Base-by-base conservation (phyloP, 2,113 vertebrate genomes). In the Labeo catla region DNA sequence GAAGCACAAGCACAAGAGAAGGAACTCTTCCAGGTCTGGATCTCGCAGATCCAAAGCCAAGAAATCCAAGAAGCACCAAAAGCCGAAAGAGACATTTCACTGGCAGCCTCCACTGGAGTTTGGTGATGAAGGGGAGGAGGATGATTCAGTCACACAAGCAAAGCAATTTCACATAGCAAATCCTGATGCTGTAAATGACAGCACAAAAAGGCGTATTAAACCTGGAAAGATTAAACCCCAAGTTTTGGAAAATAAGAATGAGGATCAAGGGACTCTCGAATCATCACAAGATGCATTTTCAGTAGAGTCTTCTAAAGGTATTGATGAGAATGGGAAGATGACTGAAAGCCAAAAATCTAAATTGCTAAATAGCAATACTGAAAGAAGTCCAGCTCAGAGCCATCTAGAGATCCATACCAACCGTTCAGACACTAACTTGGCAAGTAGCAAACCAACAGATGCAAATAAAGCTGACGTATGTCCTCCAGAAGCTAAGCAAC, bases 91-190 rank as follows among this genome's bases (percentile, higher is more conserved):
- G 84, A 93, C 89, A 0, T 99, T 99, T 87, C 98, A 96, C 63
- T 99, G 98, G 98, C 97, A 99, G 89, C 98, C 98, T 6, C 98
- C 98, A 0, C 91, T 99, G 4, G 98, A 99, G 91, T 99, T 98
- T 9, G 98, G 95, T 3, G 98, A 99, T 5, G 98, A 99, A 50
- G 97, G 97, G 0, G 98, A 99, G 0, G 96, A 97, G 0, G 85
- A 95, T 4, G 93, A 94, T 77, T 86, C 89, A 2, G 93, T 92
- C 78, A 65, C 61, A 54, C 91, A 91, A 84, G 91, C 93, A 43
- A 93, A 90, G 77, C 86, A 80, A 19, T 15, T 63, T 6, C 36
- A 82, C 19, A 68, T 39, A 65, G 68, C 72, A 68, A 85, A 81
- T 39, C 81, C 12, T 83, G 36, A 2, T 45, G 28, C 73, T 39